A percentile compares a stretch with the other conserved stretches of the same genome.
Evolutionary conservation across 2,113 vertebrate species (phyloP).

Genomic region (Dicentrarchus labrax): DNA sequence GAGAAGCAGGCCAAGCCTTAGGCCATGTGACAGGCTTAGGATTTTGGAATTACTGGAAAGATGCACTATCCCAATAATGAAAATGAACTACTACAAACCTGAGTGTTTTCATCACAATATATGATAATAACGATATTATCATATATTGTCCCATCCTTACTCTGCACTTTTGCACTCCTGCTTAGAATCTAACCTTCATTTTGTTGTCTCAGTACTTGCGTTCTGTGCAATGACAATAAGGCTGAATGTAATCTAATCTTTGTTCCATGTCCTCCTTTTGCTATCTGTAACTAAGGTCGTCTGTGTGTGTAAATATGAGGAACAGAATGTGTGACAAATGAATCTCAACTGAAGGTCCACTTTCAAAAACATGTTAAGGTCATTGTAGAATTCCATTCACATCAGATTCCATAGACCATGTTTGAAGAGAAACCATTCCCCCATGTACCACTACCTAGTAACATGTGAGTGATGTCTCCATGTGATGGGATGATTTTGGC

Average conservation of each 20-base stretch:
- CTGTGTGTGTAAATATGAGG: neutral
- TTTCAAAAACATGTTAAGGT: no score
- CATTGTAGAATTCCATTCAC: neutral
- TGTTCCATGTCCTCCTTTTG: neutral
- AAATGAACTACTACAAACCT: no score
- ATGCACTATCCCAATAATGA: no score
- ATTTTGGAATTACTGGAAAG: no score
- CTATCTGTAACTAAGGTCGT: neutral
- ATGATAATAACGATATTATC: no score
- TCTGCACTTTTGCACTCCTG: neutral
- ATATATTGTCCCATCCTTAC: neutral
- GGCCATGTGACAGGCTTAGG: no score
- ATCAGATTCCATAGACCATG: neutral
- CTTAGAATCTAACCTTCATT: neutral
- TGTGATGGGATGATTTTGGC: neutral
- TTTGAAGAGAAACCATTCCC: neutral
- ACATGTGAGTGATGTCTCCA: neutral
- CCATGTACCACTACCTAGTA: neutral
- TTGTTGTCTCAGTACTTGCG: neutral
- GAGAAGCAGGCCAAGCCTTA: no score
- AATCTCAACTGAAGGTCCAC: neutral
- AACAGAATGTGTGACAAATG: neutral
- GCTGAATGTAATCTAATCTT: neutral
- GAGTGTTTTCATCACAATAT: no score
- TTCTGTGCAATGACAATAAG: neutral